Conservation (phyloP, 2,113 vertebrate genomes). For the Capreolus pygargus region DNA sequence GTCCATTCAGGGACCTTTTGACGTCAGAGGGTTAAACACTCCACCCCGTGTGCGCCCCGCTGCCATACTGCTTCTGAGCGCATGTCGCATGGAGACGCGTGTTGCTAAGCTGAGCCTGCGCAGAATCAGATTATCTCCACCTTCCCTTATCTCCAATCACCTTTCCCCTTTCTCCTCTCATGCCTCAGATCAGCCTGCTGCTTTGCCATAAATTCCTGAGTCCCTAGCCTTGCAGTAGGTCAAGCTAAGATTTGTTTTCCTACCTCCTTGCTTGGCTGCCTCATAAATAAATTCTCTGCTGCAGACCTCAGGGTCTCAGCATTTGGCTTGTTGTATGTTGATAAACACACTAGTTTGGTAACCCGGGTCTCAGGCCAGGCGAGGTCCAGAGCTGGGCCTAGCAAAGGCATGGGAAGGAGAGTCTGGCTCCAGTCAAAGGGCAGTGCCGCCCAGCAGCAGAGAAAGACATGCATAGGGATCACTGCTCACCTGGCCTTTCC, state of each 20-base stretch:
- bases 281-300: not conserved
- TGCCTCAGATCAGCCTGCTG: not conserved
- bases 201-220: not conserved
- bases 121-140: not conserved
- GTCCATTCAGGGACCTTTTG: not conserved
- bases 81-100: not conserved
- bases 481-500: not conserved
- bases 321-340: not conserved
- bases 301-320: not conserved
- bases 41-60: fast-evolving
- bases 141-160: not conserved
- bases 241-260: not conserved
- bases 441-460: not conserved
- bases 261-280: not conserved
- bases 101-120: not conserved
- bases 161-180: not conserved
- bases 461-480: not conserved
- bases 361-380: not conserved
- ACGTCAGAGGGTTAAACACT: not conserved
- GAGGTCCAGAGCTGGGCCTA: not conserved
- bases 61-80: not conserved
- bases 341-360: not conserved
- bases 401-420: not conserved
- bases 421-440: not conserved
- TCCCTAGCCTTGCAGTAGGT: not conserved